Evolutionary conservation across 2,797 vertebrate genomes (phyloP).

Genomic region (Hydrophis major): DNA sequence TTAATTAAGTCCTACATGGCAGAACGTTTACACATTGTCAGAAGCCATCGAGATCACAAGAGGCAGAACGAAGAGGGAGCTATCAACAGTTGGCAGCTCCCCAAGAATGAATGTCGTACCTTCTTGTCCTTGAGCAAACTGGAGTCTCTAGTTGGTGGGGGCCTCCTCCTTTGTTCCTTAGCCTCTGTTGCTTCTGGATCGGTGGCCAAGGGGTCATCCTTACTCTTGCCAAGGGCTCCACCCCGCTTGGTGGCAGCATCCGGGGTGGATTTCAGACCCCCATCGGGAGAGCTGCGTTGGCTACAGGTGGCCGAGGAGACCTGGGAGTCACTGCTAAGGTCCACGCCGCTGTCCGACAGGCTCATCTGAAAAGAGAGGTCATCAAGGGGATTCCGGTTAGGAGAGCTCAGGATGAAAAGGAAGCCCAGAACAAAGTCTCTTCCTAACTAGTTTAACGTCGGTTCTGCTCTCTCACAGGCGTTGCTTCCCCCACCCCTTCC

Average conservation of each 20-base stretch:
- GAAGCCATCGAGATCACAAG: background rate
- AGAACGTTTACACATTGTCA: background rate
- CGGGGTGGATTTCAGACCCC: constrained; percentile 65
- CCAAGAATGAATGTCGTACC: constrained; percentile 28
- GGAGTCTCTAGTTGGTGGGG: constrained; percentile 24
- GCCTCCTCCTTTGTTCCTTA: constrained; percentile 58
- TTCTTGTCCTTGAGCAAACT: constrained; percentile 51
- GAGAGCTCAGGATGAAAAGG: background rate
- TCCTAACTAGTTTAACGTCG: too few species aligned
- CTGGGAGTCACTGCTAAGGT: constrained; percentile 74
- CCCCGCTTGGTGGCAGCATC: constrained; percentile 44
- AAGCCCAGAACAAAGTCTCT: background rate
- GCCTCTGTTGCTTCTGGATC: constrained; percentile 54
- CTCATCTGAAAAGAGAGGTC: constrained; percentile 63
- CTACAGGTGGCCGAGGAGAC: constrained; percentile 74
- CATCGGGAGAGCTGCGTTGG: constrained; percentile 73
- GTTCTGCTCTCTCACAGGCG: background rate
- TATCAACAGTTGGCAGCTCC: fast-evolving
- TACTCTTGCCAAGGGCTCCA: constrained; percentile 37
- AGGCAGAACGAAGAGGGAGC: background rate
- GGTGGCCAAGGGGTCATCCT: background rate
- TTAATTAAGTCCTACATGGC: background rate
- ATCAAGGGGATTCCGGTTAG: too few species aligned
- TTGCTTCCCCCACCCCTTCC: background rate
- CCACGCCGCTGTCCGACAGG: constrained; percentile 74